Evolutionary conservation across 2,797 vertebrate genomes (phyloP).

Genomic region (Gallinago nigripennis): DNA sequence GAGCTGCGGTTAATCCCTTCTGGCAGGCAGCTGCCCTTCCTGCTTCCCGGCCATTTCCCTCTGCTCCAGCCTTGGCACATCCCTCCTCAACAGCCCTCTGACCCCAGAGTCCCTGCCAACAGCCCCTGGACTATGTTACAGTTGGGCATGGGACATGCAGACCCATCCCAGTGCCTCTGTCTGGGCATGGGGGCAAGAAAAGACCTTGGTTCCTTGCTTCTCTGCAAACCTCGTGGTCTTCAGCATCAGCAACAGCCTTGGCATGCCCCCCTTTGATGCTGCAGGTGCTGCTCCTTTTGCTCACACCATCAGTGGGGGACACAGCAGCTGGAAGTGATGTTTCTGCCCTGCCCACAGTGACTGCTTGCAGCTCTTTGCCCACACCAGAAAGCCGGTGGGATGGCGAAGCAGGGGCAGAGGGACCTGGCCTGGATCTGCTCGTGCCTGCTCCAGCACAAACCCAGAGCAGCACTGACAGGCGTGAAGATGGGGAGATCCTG

Average conservation of each 20-base stretch:
- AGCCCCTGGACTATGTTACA: background rate
- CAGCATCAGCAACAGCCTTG: background rate
- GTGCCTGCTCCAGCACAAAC: background rate
- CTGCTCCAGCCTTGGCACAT: background rate
- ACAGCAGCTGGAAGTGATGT: accelerated
- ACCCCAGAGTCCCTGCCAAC: background rate
- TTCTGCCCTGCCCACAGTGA: background rate
- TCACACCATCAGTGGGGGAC: background rate
- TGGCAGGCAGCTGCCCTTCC: background rate
- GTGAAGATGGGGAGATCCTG: background rate
- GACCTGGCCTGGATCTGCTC: background rate
- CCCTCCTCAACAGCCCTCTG: background rate
- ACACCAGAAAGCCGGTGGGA: accelerated
- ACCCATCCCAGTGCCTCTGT: background rate
- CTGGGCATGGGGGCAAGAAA: background rate
- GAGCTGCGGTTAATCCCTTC: background rate
- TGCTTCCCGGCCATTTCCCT: background rate
- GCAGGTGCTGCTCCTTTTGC: background rate
- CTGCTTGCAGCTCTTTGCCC: background rate
- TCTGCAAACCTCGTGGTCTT: background rate
- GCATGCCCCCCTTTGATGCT: background rate
- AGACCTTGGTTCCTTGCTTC: background rate
- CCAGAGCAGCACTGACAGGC: background rate
- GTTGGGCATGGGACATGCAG: background rate
- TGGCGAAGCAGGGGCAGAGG: background rate